Percentiles rank a stretch among this genome's conserved stretches.
Conservation (phyloP, 2,888 invertebrate genomes). For the Tromatobia lineatoria region DNA sequence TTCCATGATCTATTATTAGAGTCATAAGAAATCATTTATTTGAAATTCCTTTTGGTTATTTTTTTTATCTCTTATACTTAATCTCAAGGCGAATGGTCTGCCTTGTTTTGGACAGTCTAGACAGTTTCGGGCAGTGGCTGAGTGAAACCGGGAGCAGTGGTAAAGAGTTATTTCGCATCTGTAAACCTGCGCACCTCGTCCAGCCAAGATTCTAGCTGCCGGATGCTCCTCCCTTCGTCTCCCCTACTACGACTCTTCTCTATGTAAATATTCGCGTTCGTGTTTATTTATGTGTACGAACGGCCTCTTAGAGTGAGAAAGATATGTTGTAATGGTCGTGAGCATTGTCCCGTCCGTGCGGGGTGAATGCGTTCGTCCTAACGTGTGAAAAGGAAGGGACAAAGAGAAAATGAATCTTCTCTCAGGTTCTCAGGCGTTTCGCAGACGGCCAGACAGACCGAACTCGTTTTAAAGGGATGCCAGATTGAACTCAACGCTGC, state of each 20-base stretch:
- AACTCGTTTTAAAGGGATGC: slow-evolving; percentile 82
- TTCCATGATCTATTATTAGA: too few relatives aligned
- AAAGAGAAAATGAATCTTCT: slow-evolving; percentile 82
- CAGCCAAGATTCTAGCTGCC: slow-evolving; percentile 1
- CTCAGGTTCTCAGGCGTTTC: slow-evolving; percentile 79
- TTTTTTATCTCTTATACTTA: slow-evolving; percentile 13
- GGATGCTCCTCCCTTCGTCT: neutral
- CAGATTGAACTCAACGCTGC: slow-evolving; percentile 32
- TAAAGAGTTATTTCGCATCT: slow-evolving; percentile 57
- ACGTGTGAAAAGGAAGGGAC: slow-evolving; percentile 82
- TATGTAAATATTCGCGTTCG: slow-evolving; percentile 62
- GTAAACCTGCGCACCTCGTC: slow-evolving; percentile 31
- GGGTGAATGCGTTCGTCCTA: slow-evolving; percentile 68
- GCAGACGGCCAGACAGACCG: slow-evolving; percentile 78
- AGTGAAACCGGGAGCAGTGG: slow-evolving; percentile 20
- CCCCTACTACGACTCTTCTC: slow-evolving; percentile 18
- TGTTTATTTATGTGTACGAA: slow-evolving; percentile 67
- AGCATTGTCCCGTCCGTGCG: slow-evolving; percentile 40
- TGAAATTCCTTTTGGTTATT: slow-evolving; percentile 10
- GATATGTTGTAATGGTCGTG: slow-evolving; percentile 72
- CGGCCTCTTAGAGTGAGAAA: neutral
- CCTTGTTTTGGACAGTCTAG: slow-evolving; percentile 30
- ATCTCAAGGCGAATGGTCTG: slow-evolving; percentile 11
- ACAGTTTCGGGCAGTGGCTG: slow-evolving; percentile 43
- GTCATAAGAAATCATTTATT: neutral